Evolutionary conservation across 1,140 invertebrate species (phyloP).

Genomic region (Acromyrmex heyeri): DNA sequence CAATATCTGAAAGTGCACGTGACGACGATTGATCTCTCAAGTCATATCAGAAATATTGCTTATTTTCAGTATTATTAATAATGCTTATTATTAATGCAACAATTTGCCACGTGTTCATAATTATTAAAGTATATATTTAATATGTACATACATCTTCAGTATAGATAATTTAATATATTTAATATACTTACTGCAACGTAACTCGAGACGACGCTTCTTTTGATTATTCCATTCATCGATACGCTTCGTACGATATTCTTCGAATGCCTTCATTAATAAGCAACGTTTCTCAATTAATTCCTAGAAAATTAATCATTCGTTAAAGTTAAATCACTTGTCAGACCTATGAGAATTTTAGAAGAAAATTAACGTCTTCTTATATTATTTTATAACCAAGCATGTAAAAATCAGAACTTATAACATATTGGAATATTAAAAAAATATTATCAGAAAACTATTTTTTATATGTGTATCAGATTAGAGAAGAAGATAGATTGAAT

Average conservation of each 20-base stretch:
- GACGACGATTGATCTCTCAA: neutral
- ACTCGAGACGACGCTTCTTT: constrained; percentile 92
- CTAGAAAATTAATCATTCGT: constrained; percentile 81
- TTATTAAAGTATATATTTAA: neutral
- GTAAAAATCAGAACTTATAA: neutral
- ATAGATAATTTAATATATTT: constrained; percentile 47
- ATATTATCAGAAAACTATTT: neutral
- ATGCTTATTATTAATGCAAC: neutral
- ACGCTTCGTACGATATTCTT: constrained; percentile 92
- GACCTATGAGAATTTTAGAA: constrained; percentile 13
- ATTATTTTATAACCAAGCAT: neutral
- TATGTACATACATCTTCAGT: neutral
- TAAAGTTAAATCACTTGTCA: neutral
- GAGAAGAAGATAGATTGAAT: too few relatives aligned
- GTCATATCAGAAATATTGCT: neutral
- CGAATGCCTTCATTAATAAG: constrained; percentile 95
- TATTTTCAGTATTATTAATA: constrained; percentile 9
- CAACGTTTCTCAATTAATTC: constrained; percentile 98
- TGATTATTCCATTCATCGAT: constrained; percentile 92
- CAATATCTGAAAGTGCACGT: constrained; percentile 91
- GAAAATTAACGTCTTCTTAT: neutral
- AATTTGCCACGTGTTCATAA: neutral
- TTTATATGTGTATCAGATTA: too few relatives aligned
- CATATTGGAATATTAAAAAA: neutral
- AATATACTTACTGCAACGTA: constrained; percentile 93